phyloP scores from a whole-genome alignment of 2,888 invertebrate species.

The Nomada ruficornis region DNA sequence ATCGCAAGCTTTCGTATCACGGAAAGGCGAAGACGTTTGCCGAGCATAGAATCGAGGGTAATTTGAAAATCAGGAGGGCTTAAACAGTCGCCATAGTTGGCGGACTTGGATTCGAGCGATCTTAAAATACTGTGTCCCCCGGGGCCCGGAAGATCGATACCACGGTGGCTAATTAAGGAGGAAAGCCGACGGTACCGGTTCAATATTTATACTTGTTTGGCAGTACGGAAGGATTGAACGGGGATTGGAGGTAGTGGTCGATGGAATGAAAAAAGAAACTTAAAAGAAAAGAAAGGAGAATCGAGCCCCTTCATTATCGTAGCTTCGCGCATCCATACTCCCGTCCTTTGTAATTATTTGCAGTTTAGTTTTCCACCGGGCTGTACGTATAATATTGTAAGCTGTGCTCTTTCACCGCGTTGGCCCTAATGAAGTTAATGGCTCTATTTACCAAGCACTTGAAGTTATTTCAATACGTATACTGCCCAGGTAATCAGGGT shows the following conservation, averaged over 20 bases:
- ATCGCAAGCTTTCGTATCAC: no score
- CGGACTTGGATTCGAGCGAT: constrained; percentile 10
- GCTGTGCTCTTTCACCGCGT: constrained; percentile 1
- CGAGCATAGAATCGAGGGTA: background rate
- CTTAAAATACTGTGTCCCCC: constrained; percentile 24
- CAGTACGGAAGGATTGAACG: background rate
- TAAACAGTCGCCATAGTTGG: no score
- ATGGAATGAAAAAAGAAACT: background rate
- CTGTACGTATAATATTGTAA: background rate
- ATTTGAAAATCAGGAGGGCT: constrained; percentile 8
- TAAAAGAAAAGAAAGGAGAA: background rate
- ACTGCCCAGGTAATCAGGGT: constrained; percentile 31
- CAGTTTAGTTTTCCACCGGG: constrained; percentile 9
- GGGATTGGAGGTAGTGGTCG: background rate
- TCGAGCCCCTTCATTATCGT: background rate
- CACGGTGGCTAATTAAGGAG: constrained; percentile 46
- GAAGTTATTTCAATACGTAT: constrained; percentile 42
- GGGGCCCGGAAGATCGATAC: constrained; percentile 36
- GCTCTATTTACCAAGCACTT: constrained; percentile 35
- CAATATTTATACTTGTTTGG: constrained; percentile 52
- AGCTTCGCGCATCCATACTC: background rate
- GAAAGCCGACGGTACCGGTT: constrained; percentile 34
- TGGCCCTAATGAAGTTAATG: constrained; percentile 33
- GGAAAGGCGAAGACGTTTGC: background rate
- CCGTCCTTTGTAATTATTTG: constrained; percentile 19